Evolutionary conservation across 2,888 invertebrate genomes (phyloP).

Genomic region (Caenorhabditis sp.): DNA sequence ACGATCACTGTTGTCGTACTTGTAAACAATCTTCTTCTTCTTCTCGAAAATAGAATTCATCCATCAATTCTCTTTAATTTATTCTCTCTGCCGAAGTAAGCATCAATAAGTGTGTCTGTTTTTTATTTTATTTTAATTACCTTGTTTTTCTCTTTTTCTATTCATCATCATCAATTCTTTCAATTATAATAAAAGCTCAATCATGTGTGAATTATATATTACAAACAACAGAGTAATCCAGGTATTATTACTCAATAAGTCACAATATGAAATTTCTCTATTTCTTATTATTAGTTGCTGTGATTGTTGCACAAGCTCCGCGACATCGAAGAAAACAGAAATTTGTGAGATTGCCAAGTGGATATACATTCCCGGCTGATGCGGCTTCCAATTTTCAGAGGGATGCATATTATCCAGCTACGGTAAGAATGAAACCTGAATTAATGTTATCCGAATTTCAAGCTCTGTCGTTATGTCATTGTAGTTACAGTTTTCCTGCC

Average conservation of each 20-base stretch:
- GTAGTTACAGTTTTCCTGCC: too few relatives aligned
- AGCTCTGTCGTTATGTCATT: too few relatives aligned
- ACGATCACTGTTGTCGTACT: slow-evolving; percentile 63
- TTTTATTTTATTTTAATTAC: too few relatives aligned
- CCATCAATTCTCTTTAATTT: neutral
- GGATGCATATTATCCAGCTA: slow-evolving; percentile 25
- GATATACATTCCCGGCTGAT: slow-evolving; percentile 33
- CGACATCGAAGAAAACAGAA: slow-evolving; percentile 23
- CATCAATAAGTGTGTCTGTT: neutral
- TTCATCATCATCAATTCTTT: neutral
- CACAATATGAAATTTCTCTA: neutral
- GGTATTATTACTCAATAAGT: too few relatives aligned
- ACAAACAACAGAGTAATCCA: too few relatives aligned
- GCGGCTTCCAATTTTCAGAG: slow-evolving; percentile 35
- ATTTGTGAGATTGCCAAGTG: slow-evolving; percentile 32
- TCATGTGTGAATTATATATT: neutral
- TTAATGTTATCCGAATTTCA: too few relatives aligned
- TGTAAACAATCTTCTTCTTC: slow-evolving; percentile 34
- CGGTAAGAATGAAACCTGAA: slow-evolving; percentile 13
- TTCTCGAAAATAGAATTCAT: neutral
- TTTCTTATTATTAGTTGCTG: neutral
- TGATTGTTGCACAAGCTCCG: slow-evolving; percentile 13
- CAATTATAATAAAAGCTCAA: neutral
- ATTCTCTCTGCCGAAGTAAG: neutral
- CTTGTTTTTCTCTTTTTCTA: slow-evolving; percentile 1